Conservation (phyloP, 2,888 invertebrate species). For the Eurois occulta region DNA sequence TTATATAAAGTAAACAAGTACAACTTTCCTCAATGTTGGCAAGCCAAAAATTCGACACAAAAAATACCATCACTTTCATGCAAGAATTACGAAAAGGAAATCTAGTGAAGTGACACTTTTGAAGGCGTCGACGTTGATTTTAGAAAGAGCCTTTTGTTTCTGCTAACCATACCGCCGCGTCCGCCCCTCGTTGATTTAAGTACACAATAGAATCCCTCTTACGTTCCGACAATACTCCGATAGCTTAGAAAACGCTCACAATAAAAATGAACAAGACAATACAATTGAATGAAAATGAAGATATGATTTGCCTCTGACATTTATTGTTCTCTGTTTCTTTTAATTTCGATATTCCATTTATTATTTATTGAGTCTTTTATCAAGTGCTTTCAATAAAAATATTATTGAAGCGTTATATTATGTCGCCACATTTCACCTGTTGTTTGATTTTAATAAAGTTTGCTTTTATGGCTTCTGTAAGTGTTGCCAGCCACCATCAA, state of each 20-base stretch:
- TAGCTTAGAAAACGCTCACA: constrained; percentile 86
- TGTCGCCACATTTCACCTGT: constrained; percentile 71
- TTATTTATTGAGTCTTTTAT: constrained; percentile 53
- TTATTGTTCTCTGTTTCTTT: constrained; percentile 72
- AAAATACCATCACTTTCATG: constrained; percentile 65
- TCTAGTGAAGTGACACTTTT: constrained; percentile 79
- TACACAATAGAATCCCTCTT: constrained; percentile 82
- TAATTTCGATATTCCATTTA: constrained; percentile 69
- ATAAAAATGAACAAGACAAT: constrained; percentile 85
- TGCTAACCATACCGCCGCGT: constrained; percentile 77
- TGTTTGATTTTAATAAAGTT: constrained; percentile 84
- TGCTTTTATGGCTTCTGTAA: constrained; percentile 82
- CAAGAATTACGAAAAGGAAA: constrained; percentile 74
- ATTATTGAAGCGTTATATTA: constrained; percentile 16
- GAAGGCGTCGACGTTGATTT: constrained; percentile 81
- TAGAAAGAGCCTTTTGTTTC: constrained; percentile 84
- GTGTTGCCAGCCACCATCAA: constrained; percentile 85
- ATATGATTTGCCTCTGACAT: constrained; percentile 77
- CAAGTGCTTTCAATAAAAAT: constrained; percentile 40
- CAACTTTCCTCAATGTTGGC: constrained; percentile 20
- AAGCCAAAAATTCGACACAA: constrained; percentile 47
- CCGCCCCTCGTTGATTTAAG: constrained; percentile 83
- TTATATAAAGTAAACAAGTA: constrained; percentile 13
- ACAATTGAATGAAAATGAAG: constrained; percentile 82
- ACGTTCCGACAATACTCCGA: constrained; percentile 82